Base-by-base conservation (phyloP, 1,140 invertebrate genomes). In the Marisa cornuarietis region DNA sequence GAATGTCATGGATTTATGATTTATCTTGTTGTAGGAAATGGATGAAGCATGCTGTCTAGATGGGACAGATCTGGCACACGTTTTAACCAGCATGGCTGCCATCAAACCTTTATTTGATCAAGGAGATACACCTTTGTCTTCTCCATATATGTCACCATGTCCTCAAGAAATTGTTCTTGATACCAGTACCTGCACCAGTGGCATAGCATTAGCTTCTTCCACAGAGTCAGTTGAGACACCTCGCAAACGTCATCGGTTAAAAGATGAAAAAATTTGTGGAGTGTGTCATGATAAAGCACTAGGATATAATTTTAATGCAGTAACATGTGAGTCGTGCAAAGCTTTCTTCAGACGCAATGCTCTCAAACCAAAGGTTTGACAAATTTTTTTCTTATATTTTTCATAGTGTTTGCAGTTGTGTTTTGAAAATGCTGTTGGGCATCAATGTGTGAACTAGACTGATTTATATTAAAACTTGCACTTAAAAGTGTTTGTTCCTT, bases 251-350 rank as follows among this genome's bases (percentile, higher is more conserved):
- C 10, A 31, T n/a, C 76, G 63, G 6, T 18, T 77, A 11, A 87
- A 87, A 79, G 87, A 88, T 75, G 86, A 87, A 7, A 88, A 88
- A 78, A 75, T 83, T 10, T 89, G 88, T 78, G 82, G 81, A 71
- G 96, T 98, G 22, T 98, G 96, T 90, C 96, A 96, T 2, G 96
- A 97, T 86, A 94, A 94, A 88, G 97, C 97, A 13, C 92, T 98
- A 61, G 96, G 97, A 16, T 98, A 97, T 89, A 99, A 99, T 92
- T 99, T 99, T 88, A 98, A 97, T 92, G 97, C 97, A 0, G 94
- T 98, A 49, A 97, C 97, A 1, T 99, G 97, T 88, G 97, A 99
- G 90, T 98, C 96, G 82, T 99, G 97, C 88, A 99, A 99, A 88
- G 97, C 97, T 0, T 99, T 99, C 89, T 99, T 99, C 90, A 91